Evolutionary conservation across 1,140 invertebrate species (phyloP).

Genomic region (Procambarus clarkii): DNA sequence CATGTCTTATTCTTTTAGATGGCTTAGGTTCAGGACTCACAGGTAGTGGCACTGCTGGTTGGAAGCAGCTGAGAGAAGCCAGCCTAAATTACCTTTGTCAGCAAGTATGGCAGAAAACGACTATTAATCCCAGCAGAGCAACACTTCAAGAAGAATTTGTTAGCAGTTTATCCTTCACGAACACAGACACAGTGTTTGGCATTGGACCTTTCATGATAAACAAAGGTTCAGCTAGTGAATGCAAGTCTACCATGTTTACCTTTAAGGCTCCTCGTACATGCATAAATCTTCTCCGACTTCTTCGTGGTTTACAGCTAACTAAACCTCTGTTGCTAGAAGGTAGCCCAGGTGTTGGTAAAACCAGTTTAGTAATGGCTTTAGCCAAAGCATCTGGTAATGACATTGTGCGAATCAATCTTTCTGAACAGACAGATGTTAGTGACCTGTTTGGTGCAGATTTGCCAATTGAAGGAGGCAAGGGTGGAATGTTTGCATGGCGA

Average conservation of each 20-base stretch:
- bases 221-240: slow-evolving; percentile 54
- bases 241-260: slow-evolving; percentile 78
- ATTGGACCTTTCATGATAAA: slow-evolving; percentile 85
- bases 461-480: slow-evolving; percentile 89
- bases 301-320: slow-evolving; percentile 89
- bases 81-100: slow-evolving; percentile 56
- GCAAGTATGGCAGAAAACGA: slow-evolving; percentile 58
- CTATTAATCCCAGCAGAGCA: slow-evolving; percentile 35
- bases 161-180: slow-evolving; percentile 42
- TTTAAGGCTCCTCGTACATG: slow-evolving; percentile 90
- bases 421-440: slow-evolving; percentile 98
- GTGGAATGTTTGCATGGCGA: slow-evolving; percentile 94
- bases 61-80: slow-evolving; percentile 66
- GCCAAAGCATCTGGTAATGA: slow-evolving; percentile 88
- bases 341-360: slow-evolving; percentile 98
- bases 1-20: slow-evolving; percentile 93
- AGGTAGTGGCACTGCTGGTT: slow-evolving; percentile 73
- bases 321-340: slow-evolving; percentile 97
- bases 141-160: slow-evolving; percentile 55
- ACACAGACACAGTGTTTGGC: slow-evolving; percentile 79
- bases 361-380: slow-evolving; percentile 93
- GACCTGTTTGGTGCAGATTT: slow-evolving; percentile 99
- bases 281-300: slow-evolving; percentile 87
- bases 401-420: slow-evolving; percentile 95
- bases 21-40: slow-evolving; percentile 82